These are phyloP conservation scores for Philopedon plagiatum DNA, from an alignment of 2,888 invertebrate species.

Conservation along the genomic window DNA sequence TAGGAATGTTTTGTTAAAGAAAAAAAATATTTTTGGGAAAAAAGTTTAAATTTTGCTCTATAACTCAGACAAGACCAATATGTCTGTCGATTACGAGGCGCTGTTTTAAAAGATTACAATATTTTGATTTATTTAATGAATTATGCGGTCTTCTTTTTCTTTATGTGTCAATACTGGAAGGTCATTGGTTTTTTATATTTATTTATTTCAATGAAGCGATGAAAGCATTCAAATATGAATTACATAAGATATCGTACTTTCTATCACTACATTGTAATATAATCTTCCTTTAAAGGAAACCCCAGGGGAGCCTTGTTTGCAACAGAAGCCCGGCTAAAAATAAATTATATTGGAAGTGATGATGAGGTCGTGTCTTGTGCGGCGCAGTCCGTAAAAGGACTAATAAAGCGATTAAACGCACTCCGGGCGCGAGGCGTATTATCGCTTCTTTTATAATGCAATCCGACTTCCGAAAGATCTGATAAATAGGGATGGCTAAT, in stretches of 20 bases:
- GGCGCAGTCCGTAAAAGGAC: conserved; percentile 41
- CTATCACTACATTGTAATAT: conserved; percentile 23
- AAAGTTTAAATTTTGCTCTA: too few relatives aligned
- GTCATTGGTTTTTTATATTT: too few relatives aligned
- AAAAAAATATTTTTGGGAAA: too few relatives aligned
- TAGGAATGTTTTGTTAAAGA: too few relatives aligned
- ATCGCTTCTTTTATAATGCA: conserved; percentile 42
- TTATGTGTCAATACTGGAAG: too few relatives aligned
- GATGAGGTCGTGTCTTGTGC: conserved; percentile 36
- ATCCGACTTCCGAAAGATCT: conserved; percentile 44
- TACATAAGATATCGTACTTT: conserved; percentile 1
- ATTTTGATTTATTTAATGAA: too few relatives aligned
- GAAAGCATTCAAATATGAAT: not conserved
- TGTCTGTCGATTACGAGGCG: too few relatives aligned
- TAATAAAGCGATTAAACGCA: conserved; percentile 48
- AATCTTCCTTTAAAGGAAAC: conserved; percentile 37
- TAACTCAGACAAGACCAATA: too few relatives aligned
- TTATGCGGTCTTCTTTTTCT: too few relatives aligned
- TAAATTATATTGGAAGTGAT: conserved; percentile 43
- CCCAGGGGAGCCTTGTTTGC: conserved; percentile 41
- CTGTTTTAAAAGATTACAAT: too few relatives aligned
- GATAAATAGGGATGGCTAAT: too few relatives aligned
- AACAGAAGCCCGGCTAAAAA: conserved; percentile 37
- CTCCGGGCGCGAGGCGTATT: conserved; percentile 44
- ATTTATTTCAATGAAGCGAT: not conserved